Evolutionary conservation across 2,113 vertebrate species (phyloP), one percentile per base, ranked within the genome.

Genomic region (Bettongia penicillata): DNA sequence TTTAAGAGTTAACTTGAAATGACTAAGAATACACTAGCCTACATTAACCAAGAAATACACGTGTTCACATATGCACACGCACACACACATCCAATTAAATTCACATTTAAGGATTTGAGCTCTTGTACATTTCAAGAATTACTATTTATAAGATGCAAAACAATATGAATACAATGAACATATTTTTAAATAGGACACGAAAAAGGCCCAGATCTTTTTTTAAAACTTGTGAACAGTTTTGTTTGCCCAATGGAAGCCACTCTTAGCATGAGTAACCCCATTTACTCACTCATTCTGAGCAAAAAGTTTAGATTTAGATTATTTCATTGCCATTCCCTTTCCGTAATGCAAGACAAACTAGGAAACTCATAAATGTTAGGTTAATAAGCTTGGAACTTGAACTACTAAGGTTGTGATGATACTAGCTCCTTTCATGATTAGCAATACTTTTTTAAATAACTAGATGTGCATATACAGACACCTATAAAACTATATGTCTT

Each of bases 211-310:
- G 48, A 52, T 49, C 92, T 52, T 91, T 50, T 52, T 91, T 89
- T 93, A 94, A 94, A 92, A 92, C 53, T 50, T 37, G 22, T 53
- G 49, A 53, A 50, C 91, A 94, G 52, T 95, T 93, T 92, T 91
- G 52, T 53, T 90, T 91, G 2, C 0, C 90, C 93, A 51, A 23
- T 52, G 93, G 53, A 94, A 93, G 84, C 10, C 92, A 51, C 50
- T 31, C 25, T 94, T 51, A 68, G 51, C 51, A 94, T 91, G 68
- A 95, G 68, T 16, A 94, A 91, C 12, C 47, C 53, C 16, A 2
- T 92, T 31, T 12, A 49, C 91, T 96, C 23, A 92, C 8, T 12
- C 23, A 51, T 8, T 19, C 51, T 48, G 93, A 93, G 55, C 24
- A 92, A 49, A 31, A 51, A 93, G 49, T 94, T 95, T 11, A 55